A percentile compares a stretch with the other conserved stretches of the same genome.
Conservation (phyloP, 2,113 vertebrate genomes). For the Chloropsis cyanopogon region DNA sequence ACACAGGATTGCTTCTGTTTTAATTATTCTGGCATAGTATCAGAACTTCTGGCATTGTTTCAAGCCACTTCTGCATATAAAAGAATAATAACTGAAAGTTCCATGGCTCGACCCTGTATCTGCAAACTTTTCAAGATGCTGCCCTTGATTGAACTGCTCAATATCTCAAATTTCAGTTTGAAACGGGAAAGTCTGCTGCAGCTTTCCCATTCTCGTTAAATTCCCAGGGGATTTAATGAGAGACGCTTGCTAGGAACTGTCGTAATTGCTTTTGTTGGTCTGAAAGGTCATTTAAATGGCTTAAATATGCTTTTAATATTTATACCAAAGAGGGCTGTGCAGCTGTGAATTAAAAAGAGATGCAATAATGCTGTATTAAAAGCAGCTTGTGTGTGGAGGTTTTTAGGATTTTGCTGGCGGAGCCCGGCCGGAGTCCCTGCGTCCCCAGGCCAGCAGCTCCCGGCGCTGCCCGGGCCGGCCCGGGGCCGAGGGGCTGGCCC, state of each 20-base stretch:
- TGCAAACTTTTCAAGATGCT: neutral
- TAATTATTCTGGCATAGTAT: neutral
- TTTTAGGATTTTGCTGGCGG: neutral
- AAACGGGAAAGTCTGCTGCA: neutral
- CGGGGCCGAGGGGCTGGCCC: no score
- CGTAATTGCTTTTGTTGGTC: neutral
- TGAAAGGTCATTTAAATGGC: neutral
- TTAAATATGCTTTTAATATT: neutral
- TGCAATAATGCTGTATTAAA: accelerated
- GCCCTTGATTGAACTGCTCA: neutral
- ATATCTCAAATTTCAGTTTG: neutral
- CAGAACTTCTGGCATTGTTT: neutral
- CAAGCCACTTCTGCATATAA: neutral
- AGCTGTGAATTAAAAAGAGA: neutral
- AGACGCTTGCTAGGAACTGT: neutral
- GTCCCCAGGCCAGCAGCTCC: neutral
- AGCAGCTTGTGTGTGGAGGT: accelerated
- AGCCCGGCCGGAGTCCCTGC: accelerated
- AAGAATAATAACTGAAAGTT: neutral
- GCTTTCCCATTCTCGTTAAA: neutral
- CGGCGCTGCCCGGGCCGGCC: no score
- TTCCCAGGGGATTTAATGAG: neutral
- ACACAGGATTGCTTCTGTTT: neutral
- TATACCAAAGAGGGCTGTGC: neutral
- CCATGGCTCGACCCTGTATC: neutral